Evolutionary conservation across 1,140 invertebrate genomes (phyloP).

Genomic region (Heterodera schachtii): DNA sequence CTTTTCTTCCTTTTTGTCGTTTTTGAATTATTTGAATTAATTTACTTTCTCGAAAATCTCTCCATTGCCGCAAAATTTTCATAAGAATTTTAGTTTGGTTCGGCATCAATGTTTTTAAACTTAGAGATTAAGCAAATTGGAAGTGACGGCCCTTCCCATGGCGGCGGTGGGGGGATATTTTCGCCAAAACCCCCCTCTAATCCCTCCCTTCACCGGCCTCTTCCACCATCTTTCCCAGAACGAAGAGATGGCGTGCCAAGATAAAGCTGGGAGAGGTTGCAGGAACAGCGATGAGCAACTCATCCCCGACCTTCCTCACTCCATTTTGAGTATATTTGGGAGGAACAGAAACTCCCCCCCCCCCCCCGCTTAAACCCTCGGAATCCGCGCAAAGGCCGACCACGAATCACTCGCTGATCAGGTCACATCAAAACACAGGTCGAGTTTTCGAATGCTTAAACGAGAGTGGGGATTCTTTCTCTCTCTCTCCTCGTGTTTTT

Average conservation of each 20-base stretch:
- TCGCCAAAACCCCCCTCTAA: not conserved
- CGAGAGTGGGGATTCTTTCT: too few relatives aligned
- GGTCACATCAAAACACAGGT: not conserved
- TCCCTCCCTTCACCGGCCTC: not conserved
- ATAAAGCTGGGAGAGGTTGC: slow-evolving; percentile 3
- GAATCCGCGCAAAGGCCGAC: not conserved
- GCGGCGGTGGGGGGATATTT: not conserved
- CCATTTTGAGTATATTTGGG: not conserved
- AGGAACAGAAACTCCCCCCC: not conserved
- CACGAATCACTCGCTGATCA: not conserved
- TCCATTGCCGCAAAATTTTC: too few relatives aligned
- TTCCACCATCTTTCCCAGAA: slow-evolving; percentile 4
- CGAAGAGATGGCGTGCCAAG: slow-evolving; percentile 12
- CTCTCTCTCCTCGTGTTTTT: too few relatives aligned
- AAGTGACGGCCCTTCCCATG: not conserved
- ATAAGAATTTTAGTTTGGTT: not conserved
- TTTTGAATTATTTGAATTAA: too few relatives aligned
- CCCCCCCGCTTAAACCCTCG: not conserved
- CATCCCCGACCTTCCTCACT: not conserved
- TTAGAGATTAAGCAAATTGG: slow-evolving; percentile 1
- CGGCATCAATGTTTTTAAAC: not conserved
- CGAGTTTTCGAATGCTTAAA: too few relatives aligned
- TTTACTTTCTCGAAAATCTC: too few relatives aligned
- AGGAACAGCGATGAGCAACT: not conserved
- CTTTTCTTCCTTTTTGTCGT: too few relatives aligned